Percentiles rank a stretch among this genome's conserved stretches.
Conservation (phyloP, 2,888 invertebrate genomes). For the Tetramorium bicarinatum region DNA sequence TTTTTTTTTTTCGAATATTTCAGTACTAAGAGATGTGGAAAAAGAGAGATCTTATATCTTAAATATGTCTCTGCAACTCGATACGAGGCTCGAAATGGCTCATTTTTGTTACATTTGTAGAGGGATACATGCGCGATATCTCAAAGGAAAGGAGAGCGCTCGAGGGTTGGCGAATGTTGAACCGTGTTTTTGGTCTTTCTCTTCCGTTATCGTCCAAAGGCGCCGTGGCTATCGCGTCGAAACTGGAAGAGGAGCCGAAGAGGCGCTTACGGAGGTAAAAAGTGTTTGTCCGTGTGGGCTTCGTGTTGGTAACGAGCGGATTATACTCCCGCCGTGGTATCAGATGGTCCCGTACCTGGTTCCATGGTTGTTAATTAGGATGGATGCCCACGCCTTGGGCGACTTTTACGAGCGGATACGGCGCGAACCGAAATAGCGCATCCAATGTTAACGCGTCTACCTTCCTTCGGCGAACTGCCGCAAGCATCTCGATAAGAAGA, state of each 20-base stretch:
- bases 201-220: constrained; percentile 58
- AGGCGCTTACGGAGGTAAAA: constrained; percentile 73
- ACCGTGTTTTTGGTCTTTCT: constrained; percentile 24
- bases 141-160: background rate
- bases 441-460: constrained; percentile 79
- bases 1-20: constrained; percentile 12
- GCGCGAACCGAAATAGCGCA: constrained; percentile 83
- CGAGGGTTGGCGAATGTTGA: constrained; percentile 6
- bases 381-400: constrained; percentile 85
- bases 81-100: background rate
- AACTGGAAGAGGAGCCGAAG: constrained; percentile 67
- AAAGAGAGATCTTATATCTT: background rate
- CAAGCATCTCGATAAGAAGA: constrained; percentile 77
- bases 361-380: constrained; percentile 86
- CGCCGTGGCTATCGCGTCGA: constrained; percentile 70
- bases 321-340: constrained; percentile 83
- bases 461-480: constrained; percentile 81
- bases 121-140: background rate
- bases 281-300: constrained; percentile 77
- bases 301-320: constrained; percentile 85
- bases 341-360: constrained; percentile 85
- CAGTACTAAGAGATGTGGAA: background rate
- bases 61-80: background rate
- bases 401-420: constrained; percentile 85
- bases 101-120: background rate